A percentile compares a stretch with the other conserved stretches of the same genome.
phyloP scores from a whole-genome alignment of 2,888 invertebrate species.

The Lobophora halterata region DNA sequence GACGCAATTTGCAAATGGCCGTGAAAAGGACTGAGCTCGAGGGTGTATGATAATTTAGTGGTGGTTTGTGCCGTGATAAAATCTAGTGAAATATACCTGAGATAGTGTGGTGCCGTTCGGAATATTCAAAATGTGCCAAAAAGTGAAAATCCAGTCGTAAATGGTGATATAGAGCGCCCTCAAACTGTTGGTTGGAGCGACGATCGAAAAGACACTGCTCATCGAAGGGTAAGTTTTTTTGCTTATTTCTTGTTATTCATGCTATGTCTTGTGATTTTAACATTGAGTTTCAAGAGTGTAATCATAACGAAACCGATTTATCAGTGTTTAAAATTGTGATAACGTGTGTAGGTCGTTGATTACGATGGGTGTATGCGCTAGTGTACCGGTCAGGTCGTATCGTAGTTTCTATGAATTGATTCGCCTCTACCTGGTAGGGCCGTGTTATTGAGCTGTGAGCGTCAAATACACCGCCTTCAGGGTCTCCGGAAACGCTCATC shows the following conservation, averaged over 20 bases:
- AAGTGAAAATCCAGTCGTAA: conserved; percentile 77
- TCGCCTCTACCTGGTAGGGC: conserved; percentile 40
- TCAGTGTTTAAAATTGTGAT: conserved; percentile 9
- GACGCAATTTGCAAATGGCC: conserved; percentile 82
- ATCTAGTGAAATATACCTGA: conserved; percentile 64
- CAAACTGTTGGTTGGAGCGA: conserved; percentile 71
- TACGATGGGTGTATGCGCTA: conserved; percentile 45
- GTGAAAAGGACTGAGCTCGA: conserved; percentile 77
- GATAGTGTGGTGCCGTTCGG: conserved; percentile 71
- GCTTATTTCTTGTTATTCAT: conserved; percentile 47
- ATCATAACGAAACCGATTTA: conserved; percentile 16
- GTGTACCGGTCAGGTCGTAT: conserved; percentile 46
- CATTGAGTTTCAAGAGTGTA: conserved; percentile 27
- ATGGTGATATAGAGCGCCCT: conserved; percentile 72
- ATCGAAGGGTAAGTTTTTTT: conserved; percentile 77
- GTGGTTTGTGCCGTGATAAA: conserved; percentile 70
- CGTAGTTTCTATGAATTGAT: conserved; percentile 26
- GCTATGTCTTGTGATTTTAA: conserved; percentile 36
- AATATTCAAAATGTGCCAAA: conserved; percentile 78
- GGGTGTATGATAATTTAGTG: conserved; percentile 73
- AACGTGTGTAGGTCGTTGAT: conserved; percentile 14
- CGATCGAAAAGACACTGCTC: conserved; percentile 71
- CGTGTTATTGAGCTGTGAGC: conserved; percentile 37
- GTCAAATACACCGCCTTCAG: conserved; percentile 36
- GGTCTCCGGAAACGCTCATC: conserved; percentile 23